Percentiles rank a stretch among this genome's conserved stretches.
Evolutionary conservation across 2,113 vertebrate genomes (phyloP).

Genomic region (Spea multiplicata): DNA sequence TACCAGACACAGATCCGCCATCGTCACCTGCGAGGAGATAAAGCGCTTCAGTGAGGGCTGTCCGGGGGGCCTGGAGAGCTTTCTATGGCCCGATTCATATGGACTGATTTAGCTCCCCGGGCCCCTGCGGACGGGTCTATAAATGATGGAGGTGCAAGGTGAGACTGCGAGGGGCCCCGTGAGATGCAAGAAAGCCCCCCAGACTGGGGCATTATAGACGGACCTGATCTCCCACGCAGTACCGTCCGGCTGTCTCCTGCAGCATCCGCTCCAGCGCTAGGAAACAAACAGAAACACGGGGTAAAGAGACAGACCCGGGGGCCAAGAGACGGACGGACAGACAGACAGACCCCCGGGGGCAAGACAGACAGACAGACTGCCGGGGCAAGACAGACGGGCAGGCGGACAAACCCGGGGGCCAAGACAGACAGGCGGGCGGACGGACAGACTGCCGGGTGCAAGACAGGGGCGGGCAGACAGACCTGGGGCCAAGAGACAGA

Average conservation of each 20-base stretch:
- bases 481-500: too few species aligned
- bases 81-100: not conserved
- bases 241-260: conserved; percentile 77
- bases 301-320: not conserved
- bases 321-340: not conserved
- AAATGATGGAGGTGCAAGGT: too few species aligned
- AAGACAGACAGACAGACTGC: not conserved
- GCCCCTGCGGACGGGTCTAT: not conserved
- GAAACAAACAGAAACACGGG: not conserved
- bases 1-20: conserved; percentile 92
- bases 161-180: too few species aligned
- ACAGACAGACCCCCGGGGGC: not conserved
- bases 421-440: too few species aligned
- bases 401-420: too few species aligned
- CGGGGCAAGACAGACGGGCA: too few species aligned
- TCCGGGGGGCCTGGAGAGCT: not conserved
- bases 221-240: conserved; percentile 89
- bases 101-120: not conserved
- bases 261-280: conserved; percentile 85
- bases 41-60: not conserved
- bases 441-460: too few species aligned
- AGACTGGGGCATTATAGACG: not conserved
- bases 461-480: too few species aligned
- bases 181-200: too few species aligned
- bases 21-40: conserved; percentile 75